phyloP scores from a whole-genome alignment of 2,797 vertebrate species.

The Adrianichthys oophorus region DNA sequence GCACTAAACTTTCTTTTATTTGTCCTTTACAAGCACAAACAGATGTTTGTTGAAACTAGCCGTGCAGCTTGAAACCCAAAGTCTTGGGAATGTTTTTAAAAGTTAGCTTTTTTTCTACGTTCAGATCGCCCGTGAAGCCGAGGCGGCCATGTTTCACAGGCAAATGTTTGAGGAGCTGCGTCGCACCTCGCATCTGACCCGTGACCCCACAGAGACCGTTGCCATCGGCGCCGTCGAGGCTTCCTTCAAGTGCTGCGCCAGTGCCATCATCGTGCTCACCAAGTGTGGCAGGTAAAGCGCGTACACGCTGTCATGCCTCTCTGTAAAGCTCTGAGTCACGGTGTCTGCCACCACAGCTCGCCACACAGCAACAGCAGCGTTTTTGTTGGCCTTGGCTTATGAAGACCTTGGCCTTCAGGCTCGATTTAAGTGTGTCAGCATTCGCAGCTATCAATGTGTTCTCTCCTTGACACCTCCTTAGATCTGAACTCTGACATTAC shows the following conservation, averaged over 20 bases:
- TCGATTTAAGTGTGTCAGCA: constrained; percentile 41
- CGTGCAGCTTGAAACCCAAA: constrained; percentile 8
- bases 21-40: constrained; percentile 24
- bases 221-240: constrained; percentile 96
- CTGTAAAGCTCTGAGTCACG: constrained; percentile 31
- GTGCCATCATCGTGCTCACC: constrained; percentile 96
- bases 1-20: constrained; percentile 26
- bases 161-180: constrained; percentile 97
- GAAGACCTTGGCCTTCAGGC: constrained; percentile 4
- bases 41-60: constrained; percentile 14
- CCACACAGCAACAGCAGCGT: constrained; percentile 19
- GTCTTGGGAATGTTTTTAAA: not conserved
- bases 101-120: not conserved
- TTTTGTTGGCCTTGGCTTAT: not conserved
- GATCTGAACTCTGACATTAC: constrained; percentile 80
- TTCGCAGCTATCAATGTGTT: constrained; percentile 36
- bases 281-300: constrained; percentile 89
- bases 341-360: not conserved
- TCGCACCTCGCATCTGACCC: constrained; percentile 89
- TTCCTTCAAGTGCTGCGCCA: constrained; percentile 97
- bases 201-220: constrained; percentile 93
- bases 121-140: constrained; percentile 97
- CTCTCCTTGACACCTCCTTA: constrained; percentile 67
- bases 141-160: constrained; percentile 97
- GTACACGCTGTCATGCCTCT: constrained; percentile 5